A percentile compares a stretch with the other conserved stretches of the same genome.
Conservation (phyloP, 2,888 invertebrate species). For the Drosophila stalkeri region DNA sequence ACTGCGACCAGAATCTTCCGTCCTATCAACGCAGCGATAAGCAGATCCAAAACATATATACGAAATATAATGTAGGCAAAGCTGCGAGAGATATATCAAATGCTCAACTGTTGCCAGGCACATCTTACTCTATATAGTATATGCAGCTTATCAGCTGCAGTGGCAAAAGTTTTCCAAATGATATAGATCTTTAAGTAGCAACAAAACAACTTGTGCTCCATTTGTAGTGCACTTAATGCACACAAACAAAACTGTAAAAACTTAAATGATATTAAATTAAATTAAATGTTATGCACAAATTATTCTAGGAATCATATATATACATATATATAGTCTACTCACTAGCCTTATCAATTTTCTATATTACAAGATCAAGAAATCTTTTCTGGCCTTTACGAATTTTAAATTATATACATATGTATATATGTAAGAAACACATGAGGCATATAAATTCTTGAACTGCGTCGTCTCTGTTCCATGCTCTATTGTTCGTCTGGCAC, state of each 20-base stretch:
- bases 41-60: slow-evolving; percentile 5
- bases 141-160: slow-evolving; percentile 28
- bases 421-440: too few species aligned
- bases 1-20: slow-evolving; percentile 6
- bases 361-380: not conserved
- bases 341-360: slow-evolving; percentile 1
- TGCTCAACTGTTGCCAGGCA: slow-evolving; percentile 14
- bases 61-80: not conserved
- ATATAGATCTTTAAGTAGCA: not conserved
- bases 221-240: not conserved
- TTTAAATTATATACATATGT: not conserved
- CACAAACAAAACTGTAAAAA: not conserved
- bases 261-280: too few species aligned
- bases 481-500: too few species aligned
- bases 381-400: not conserved
- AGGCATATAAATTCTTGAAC: too few species aligned
- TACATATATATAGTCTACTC: too few species aligned
- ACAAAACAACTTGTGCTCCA: not conserved
- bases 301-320: not conserved
- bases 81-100: not conserved
- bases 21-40: slow-evolving; percentile 12
- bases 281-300: not conserved
- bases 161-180: slow-evolving; percentile 7
- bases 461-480: too few species aligned
- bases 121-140: not conserved